Conservation (phyloP, 1,140 invertebrate species). For the Drusus annulatus region DNA sequence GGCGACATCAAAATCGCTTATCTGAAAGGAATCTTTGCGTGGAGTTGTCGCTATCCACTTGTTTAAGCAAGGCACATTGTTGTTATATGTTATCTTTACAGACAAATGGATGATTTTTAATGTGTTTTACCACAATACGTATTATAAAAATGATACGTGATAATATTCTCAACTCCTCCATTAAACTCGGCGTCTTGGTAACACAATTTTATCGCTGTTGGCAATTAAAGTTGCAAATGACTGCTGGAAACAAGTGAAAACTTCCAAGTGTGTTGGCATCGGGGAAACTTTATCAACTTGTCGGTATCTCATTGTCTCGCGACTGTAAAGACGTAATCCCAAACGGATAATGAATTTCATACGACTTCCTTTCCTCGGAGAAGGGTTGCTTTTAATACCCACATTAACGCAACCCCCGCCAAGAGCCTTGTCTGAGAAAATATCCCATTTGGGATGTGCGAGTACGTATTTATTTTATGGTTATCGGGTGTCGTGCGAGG, state of each 20-base stretch:
- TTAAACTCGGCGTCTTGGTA: background rate
- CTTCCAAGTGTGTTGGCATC: slow-evolving; percentile 52
- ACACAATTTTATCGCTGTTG: slow-evolving; percentile 34
- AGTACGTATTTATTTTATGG: slow-evolving; percentile 11
- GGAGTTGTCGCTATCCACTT: too few species aligned
- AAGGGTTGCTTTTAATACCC: slow-evolving; percentile 41
- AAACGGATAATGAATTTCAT: slow-evolving; percentile 56
- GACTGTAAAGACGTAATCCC: slow-evolving; percentile 48
- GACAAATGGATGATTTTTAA: background rate
- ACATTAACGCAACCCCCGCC: slow-evolving; percentile 34
- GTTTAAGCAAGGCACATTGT: too few species aligned
- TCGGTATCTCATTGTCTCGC: slow-evolving; percentile 56
- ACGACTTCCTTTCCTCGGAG: slow-evolving; percentile 49
- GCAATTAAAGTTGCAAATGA: slow-evolving; percentile 57
- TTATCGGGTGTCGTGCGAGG: slow-evolving; percentile 1
- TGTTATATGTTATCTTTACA: background rate
- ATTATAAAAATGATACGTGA: background rate
- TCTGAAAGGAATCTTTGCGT: too few species aligned
- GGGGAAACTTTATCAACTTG: slow-evolving; percentile 58
- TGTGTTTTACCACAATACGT: too few species aligned
- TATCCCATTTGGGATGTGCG: slow-evolving; percentile 3
- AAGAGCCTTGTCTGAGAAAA: slow-evolving; percentile 26
- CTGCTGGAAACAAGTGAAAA: slow-evolving; percentile 55
- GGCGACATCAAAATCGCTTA: too few species aligned
- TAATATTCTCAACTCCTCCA: background rate